Conservation (phyloP, 2,113 vertebrate genomes). For the Pachycephala philippinensis region DNA sequence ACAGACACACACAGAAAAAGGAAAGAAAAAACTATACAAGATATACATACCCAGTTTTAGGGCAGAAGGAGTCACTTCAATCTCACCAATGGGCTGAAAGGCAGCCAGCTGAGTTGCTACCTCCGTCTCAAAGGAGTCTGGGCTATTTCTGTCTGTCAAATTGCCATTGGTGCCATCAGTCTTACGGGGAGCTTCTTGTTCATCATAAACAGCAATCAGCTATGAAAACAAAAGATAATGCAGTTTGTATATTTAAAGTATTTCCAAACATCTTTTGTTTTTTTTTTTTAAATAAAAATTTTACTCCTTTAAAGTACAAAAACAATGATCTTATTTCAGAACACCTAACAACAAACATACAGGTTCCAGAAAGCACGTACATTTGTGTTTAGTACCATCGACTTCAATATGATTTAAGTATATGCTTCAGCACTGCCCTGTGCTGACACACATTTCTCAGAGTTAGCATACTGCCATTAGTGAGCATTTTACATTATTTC, state of each 20-base stretch:
- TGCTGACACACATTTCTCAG: neutral
- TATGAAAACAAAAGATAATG: conserved; percentile 66
- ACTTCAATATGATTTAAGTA: neutral
- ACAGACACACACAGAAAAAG: neutral
- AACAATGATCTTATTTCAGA: neutral
- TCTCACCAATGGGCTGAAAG: conserved; percentile 89
- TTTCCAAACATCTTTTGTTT: neutral
- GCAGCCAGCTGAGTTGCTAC: conserved; percentile 78
- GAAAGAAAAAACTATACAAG: neutral
- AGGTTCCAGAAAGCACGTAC: neutral
- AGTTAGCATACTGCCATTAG: neutral
- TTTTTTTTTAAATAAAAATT: neutral
- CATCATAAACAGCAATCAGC: conserved; percentile 95
- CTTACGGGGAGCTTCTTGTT: conserved; percentile 83
- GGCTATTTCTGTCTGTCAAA: conserved; percentile 74
- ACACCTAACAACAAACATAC: neutral
- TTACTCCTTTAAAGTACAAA: neutral
- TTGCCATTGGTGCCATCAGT: conserved; percentile 68
- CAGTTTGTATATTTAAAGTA: neutral
- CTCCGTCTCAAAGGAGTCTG: conserved; percentile 85
- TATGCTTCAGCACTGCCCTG: neutral
- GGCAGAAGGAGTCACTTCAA: conserved; percentile 91
- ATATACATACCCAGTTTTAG: conserved; percentile 87
- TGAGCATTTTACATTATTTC: neutral
- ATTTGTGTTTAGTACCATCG: neutral